A percentile compares a stretch with the other conserved stretches of the same genome.
phyloP scores from a whole-genome alignment of 2,797 vertebrate species.

The Bucorvus abyssinicus region DNA sequence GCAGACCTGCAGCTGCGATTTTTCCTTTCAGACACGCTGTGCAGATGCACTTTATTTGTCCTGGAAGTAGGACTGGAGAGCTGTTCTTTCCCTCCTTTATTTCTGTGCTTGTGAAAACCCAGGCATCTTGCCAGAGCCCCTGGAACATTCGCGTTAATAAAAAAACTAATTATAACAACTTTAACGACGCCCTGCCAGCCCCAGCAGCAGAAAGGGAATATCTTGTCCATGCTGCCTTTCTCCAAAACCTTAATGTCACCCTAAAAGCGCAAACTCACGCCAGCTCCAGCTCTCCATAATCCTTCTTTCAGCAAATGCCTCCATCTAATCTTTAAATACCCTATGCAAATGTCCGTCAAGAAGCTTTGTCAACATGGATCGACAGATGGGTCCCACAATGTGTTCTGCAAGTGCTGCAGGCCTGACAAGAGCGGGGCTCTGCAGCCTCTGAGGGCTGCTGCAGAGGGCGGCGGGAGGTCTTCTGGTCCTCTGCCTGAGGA shows the following conservation, averaged over 20 bases:
- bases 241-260: not conserved
- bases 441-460: not conserved
- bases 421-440: not conserved
- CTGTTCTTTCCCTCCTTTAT: not conserved
- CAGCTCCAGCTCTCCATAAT: not conserved
- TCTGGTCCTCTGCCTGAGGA: not conserved
- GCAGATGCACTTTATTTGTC: not conserved
- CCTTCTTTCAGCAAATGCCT: not conserved
- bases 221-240: not conserved
- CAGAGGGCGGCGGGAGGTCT: not conserved
- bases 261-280: not conserved
- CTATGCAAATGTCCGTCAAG: not conserved
- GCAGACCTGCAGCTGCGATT: not conserved
- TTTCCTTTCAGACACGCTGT: not conserved
- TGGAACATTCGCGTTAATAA: conserved; percentile 26
- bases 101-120: not conserved
- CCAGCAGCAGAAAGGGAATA: not conserved
- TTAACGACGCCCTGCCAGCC: not conserved
- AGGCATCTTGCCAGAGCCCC: not conserved
- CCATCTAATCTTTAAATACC: not conserved
- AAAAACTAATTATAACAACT: not conserved
- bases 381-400: not conserved
- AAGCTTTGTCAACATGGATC: not conserved
- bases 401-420: not conserved
- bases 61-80: not conserved